Evolutionary conservation across 2,888 invertebrate genomes (phyloP), one percentile per base, ranked within the genome.

Genomic region (Carcina quercana): DNA sequence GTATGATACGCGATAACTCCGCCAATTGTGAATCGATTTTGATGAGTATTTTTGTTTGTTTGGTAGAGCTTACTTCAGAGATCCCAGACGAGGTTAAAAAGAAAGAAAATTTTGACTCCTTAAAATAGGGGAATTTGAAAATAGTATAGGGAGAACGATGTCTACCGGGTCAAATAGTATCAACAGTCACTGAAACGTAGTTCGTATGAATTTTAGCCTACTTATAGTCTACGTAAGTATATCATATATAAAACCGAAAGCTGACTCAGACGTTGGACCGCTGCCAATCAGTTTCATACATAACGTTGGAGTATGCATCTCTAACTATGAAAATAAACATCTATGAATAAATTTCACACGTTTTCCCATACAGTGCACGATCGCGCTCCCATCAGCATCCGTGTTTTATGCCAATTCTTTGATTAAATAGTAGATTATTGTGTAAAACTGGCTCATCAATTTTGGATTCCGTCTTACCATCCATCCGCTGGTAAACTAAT

Each of bases 381-480:
- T 52, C 37, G 43, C 38, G 40, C 42, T 50, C 45, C 38, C 13
- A 39, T n/a, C n/a, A 33, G 36, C 8, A 21, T 33, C 27, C 26
- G 49, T 45, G 33, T 45, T 42, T 43, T 29, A 34, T 34, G 32
- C 47, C 47, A 42, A 38, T 28, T 43, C 44, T 45, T 45, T 33
- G 35, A 30, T 43, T 13, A 19, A 22, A 11, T 11, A 6, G 10
- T 12, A 11, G n/a, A 22, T 8, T 14, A 25, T 13, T 25, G 25
- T 20, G 14, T 42, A 47, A 91, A 90, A 82, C 91, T 92, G 92
- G 92, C 92, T 86, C 92, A 92, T 79, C 92, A 92, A 86, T 92
- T 92, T 85, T 92, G 92, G 92, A 91, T 92, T 68, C 91, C 91
- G 42, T 28, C 36, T 19, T 92, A 91, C 82, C 91, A 92, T 85